Evolutionary conservation across 2,113 vertebrate species (phyloP).

Genomic region (Physeter macrocephalus): DNA sequence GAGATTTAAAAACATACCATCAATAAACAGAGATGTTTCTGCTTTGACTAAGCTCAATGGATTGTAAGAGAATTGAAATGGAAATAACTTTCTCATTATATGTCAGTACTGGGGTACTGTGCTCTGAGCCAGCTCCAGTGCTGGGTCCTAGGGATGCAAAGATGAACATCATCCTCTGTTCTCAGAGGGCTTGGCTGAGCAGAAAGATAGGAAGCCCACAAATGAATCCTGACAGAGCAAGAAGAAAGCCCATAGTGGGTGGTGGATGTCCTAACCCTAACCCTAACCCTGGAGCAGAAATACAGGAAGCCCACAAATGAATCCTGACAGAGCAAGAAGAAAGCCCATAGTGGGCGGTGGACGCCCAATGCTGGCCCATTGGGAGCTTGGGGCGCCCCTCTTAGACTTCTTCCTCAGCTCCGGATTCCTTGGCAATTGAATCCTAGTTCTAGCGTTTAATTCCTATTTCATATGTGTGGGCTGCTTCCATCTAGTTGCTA

Average conservation of each 20-base stretch:
- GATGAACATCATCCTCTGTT: neutral
- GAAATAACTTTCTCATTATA: neutral
- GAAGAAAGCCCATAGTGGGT: neutral
- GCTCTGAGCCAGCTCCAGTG: neutral
- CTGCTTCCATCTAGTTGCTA: neutral
- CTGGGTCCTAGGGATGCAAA: neutral
- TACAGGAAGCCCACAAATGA: neutral
- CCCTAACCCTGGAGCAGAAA: no score
- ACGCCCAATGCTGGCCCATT: neutral
- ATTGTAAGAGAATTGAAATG: neutral
- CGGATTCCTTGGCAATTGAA: neutral
- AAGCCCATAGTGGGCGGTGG: neutral
- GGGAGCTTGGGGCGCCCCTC: neutral
- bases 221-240: fast-evolving
- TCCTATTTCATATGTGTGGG: neutral
- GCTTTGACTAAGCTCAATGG: neutral
- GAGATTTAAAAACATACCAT: neutral
- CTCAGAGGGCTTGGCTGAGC: neutral
- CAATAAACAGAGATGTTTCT: neutral
- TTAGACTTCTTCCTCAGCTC: neutral
- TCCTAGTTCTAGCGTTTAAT: neutral
- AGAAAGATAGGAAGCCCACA: neutral
- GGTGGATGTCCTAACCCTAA: neutral
- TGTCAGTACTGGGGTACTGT: neutral
- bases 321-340: fast-evolving